Percentiles rank a stretch among this genome's conserved stretches.
phyloP scores from a whole-genome alignment of 2,113 vertebrate species.

The Neofelis nebulosa region DNA sequence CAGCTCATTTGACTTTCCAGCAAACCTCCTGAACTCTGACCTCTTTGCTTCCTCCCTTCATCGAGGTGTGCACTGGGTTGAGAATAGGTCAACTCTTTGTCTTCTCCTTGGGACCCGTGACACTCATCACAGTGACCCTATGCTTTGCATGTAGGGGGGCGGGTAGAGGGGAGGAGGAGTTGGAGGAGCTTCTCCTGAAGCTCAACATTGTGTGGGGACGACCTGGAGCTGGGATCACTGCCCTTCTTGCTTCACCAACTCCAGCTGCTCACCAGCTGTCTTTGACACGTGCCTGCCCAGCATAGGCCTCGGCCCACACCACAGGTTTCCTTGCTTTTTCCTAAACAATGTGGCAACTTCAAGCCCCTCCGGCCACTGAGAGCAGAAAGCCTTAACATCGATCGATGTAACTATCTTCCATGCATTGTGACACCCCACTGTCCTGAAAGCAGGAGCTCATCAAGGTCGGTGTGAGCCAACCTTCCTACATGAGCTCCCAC shows the following conservation, averaged over 20 bases:
- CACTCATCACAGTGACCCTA: conserved; percentile 2
- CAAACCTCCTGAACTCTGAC: conserved; percentile 52
- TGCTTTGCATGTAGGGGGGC: conserved; percentile 23
- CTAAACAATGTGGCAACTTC: conserved; percentile 54
- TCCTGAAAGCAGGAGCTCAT: conserved; percentile 68
- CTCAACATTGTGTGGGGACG: conserved; percentile 24
- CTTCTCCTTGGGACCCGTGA: conserved; percentile 40
- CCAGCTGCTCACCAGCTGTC: conserved; percentile 69
- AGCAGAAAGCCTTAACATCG: conserved; percentile 69
- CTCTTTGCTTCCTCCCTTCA: conserved; percentile 36
- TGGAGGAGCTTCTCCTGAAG: conserved; percentile 4
- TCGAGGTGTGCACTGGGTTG: conserved; percentile 34
- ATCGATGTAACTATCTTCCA: conserved; percentile 55
- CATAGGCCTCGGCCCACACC: conserved; percentile 19
- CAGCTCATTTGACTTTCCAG: conserved; percentile 42
- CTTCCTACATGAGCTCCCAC: conserved; percentile 40
- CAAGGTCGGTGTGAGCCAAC: conserved; percentile 62
- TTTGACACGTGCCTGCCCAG: conserved; percentile 21
- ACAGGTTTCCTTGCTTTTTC: conserved; percentile 63
- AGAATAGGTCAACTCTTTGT: conserved; percentile 60
- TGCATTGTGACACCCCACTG: conserved; percentile 46
- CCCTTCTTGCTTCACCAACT: conserved; percentile 83
- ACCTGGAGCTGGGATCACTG: conserved; percentile 85
- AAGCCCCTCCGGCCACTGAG: conserved; percentile 43
- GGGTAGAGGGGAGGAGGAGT: not conserved